Conservation (phyloP, 1,140 invertebrate genomes). For the Diorhabda carinulata region DNA sequence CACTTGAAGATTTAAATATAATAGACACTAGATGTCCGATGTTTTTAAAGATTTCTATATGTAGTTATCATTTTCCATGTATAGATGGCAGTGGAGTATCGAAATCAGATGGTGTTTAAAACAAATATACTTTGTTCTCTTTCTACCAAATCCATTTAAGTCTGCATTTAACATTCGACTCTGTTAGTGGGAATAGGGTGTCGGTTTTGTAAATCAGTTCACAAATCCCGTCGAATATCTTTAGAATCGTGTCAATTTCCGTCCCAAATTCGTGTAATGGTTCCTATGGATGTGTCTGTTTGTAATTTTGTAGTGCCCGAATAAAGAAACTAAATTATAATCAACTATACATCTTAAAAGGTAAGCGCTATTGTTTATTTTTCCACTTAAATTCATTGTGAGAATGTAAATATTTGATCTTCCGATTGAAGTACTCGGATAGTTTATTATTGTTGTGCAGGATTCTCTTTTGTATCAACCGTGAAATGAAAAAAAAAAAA, state of each 20-base stretch:
- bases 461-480: no score
- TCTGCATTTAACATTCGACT: conserved; percentile 4
- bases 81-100: no score
- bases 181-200: neutral
- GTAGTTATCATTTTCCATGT: no score
- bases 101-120: conserved; percentile 8
- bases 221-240: conserved; percentile 3
- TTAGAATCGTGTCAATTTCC: conserved; percentile 4
- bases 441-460: neutral
- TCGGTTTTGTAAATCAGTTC: neutral
- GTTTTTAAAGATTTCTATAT: no score
- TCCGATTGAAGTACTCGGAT: neutral
- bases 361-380: conserved; percentile 13
- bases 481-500: neutral
- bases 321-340: neutral
- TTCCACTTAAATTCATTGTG: conserved; percentile 6
- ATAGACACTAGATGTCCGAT: no score
- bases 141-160: neutral
- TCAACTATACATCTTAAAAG: neutral
- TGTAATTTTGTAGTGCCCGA: conserved; percentile 3
- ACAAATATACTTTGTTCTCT: conserved; percentile 5
- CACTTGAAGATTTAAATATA: no score
- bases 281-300: neutral
- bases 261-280: neutral
- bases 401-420: conserved; percentile 8